A percentile compares a stretch with the other conserved stretches of the same genome.
These are phyloP conservation scores for Orthonyx spaldingii DNA, from an alignment of 2,113 vertebrate species.

Conservation along the genomic window DNA sequence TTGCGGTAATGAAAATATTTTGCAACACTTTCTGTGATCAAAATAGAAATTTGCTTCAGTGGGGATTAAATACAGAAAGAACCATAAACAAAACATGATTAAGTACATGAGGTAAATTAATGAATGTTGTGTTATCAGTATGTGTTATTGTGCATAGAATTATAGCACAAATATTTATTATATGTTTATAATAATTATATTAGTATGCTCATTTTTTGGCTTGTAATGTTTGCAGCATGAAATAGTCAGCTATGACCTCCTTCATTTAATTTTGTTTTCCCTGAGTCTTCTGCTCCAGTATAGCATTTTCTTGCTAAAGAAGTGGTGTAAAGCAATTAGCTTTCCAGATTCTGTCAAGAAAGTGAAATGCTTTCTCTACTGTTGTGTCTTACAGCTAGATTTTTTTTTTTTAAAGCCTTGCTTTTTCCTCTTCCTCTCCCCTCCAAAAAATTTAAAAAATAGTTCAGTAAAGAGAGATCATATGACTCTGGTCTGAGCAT, in stretches of 20 bases:
- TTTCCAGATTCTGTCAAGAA: background rate
- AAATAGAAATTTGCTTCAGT: constrained; percentile 52
- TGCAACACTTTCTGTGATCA: constrained; percentile 27
- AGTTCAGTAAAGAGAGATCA: background rate
- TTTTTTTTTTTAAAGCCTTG: background rate
- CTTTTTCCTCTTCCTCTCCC: background rate
- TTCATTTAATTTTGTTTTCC: background rate
- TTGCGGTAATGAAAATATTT: constrained; percentile 42
- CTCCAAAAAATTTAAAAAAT: background rate
- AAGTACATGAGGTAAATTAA: background rate
- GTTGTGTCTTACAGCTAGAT: background rate
- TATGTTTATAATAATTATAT: background rate
- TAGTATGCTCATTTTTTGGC: background rate
- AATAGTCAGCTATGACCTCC: background rate
- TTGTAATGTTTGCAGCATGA: background rate
- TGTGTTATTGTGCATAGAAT: background rate
- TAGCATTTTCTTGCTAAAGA: background rate
- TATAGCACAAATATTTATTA: background rate
- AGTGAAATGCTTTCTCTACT: background rate
- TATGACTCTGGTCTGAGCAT: background rate
- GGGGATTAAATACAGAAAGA: background rate
- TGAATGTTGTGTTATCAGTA: background rate
- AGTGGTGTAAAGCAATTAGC: background rate
- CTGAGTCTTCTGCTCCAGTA: background rate
- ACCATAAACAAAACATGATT: constrained; percentile 24